phyloP scores from a whole-genome alignment of 2,888 invertebrate species.

The Cephus pulcher region DNA sequence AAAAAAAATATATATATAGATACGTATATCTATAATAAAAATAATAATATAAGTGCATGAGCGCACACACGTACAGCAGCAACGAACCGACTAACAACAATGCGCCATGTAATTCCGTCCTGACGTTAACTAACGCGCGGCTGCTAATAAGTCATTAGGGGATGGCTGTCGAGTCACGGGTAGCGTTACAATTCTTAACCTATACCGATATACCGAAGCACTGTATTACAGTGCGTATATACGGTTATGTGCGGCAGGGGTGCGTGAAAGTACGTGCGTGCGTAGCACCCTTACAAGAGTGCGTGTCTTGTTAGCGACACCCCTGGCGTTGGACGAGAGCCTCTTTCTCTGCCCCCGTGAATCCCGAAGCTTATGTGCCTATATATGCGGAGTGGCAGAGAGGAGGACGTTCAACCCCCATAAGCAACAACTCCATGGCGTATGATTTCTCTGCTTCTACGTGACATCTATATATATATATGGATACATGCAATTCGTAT shows the following conservation, averaged over 20 bases:
- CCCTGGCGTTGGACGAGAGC: constrained; percentile 63
- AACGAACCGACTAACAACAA: not conserved
- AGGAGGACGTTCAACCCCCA: constrained; percentile 1
- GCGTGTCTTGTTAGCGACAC: constrained; percentile 66
- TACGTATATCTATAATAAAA: not conserved
- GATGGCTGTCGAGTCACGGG: constrained; percentile 45
- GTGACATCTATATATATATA: not conserved
- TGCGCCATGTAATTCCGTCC: not conserved
- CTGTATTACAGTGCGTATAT: not conserved
- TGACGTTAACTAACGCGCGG: constrained; percentile 56
- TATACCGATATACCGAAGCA: constrained; percentile 24
- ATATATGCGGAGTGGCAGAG: not conserved
- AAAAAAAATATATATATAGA: not conserved
- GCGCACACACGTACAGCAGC: not conserved
- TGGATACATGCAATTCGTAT: not conserved
- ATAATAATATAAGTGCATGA: not conserved
- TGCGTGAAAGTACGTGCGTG: constrained; percentile 24
- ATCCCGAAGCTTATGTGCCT: not conserved
- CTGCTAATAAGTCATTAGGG: constrained; percentile 64
- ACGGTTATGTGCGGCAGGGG: constrained; percentile 15
- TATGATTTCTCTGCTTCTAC: not conserved
- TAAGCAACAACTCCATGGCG: not conserved
- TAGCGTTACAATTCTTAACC: constrained; percentile 42
- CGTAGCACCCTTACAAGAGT: constrained; percentile 52
- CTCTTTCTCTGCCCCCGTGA: constrained; percentile 35